Base-by-base conservation (phyloP, 2,797 vertebrate species). In the Otus scops region DNA sequence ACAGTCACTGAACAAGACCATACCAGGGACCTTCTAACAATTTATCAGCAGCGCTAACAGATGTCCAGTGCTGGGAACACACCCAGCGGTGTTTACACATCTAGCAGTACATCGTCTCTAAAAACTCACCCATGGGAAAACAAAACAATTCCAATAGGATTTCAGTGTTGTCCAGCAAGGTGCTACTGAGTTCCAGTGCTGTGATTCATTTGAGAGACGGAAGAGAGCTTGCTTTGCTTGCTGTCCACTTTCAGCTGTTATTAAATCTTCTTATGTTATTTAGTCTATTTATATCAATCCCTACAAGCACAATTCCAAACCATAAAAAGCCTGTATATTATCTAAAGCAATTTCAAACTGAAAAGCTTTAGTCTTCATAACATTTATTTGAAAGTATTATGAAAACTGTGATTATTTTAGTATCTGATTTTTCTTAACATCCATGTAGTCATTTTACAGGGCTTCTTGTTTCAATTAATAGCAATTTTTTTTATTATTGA, bases 401-500 rank as follows among this genome's bases (percentile, higher is more conserved):
- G 63, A 57, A 67, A 89, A 94, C 39, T 86, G 30, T 45, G 43
- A 80, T 96, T 96, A 80, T 94, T 92, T 96, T 88, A 83, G 36
- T 67, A 77, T 86, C 65, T 84, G 41, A 68, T 88, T 96, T 94
- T 97, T 92, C 70, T 82, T 95, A 85, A 48, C 21, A 82, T 71
- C 59, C 60, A 24, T 86, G 92, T 95, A 92, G 75, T 92, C 15
- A 86, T 96, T 95, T 90, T 80, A 59, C 43, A 75, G 43, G 61
- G n/a, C 22, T 90, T 53, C 41, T 92, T 95, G 16, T 76, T 90
- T 94, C 90, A 88, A 88, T 95, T 95, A 95, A 89, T 80, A 90
- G 36, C 68, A 9, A 16, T 21, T 48, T 27, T 79, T 78, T 77
- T 64, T 36, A 39, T 92, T 92, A 92, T 94, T 91, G 88, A 94